Evolutionary conservation across 2,797 vertebrate genomes (phyloP).

Genomic region (Enteromius viviparus): DNA sequence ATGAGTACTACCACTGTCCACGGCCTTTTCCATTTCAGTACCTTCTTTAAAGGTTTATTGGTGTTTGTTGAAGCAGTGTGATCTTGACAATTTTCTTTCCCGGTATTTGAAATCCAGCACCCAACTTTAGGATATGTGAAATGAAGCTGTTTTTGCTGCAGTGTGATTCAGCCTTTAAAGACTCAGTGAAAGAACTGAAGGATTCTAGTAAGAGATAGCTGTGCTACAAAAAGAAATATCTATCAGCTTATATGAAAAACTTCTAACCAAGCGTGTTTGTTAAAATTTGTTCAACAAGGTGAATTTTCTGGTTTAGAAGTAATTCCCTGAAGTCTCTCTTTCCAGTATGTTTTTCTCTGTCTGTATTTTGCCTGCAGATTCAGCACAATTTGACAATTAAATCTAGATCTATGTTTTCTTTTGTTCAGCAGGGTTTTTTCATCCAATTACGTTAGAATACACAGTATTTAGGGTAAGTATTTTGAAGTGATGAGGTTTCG

Average conservation of each 20-base stretch:
- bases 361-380: conserved; percentile 10
- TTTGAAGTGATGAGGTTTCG: background rate
- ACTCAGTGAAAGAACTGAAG: background rate
- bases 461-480: conserved; percentile 2
- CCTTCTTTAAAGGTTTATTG: conserved; percentile 8
- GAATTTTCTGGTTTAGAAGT: background rate
- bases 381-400: conserved; percentile 21
- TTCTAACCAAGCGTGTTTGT: conserved; percentile 5
- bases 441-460: conserved; percentile 6
- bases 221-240: conserved; percentile 3
- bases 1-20: background rate
- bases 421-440: conserved; percentile 1
- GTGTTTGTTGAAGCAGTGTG: conserved; percentile 8
- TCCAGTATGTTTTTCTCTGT: conserved; percentile 7
- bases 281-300: background rate
- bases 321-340: conserved; percentile 20
- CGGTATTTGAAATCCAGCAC: background rate
- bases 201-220: conserved; percentile 1
- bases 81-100: background rate
- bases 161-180: conserved; percentile 7
- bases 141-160: background rate
- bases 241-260: conserved; percentile 5
- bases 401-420: conserved; percentile 6
- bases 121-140: background rate
- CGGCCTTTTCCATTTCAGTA: background rate